A percentile compares a stretch with the other conserved stretches of the same genome.
Conservation (phyloP, 2,888 invertebrate genomes). For the Crepidodera aurea region DNA sequence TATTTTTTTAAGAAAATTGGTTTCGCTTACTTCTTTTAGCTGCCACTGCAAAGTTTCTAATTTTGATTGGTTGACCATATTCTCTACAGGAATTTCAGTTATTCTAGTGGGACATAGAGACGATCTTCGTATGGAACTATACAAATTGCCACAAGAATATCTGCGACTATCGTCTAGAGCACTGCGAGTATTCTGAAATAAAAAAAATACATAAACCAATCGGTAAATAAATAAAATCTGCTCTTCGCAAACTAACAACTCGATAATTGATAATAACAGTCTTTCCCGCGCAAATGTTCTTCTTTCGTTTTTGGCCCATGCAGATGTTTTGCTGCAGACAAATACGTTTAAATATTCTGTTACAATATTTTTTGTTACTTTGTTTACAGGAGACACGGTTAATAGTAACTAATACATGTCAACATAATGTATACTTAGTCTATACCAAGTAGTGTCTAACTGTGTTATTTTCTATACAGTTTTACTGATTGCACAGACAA, state of each 20-base stretch:
- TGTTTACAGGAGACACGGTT: conserved; percentile 16
- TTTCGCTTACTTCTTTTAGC: conserved; percentile 73
- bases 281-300: too few relatives aligned
- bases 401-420: conserved; percentile 14
- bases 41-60: conserved; percentile 78
- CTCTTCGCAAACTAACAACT: background rate
- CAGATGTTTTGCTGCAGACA: too few relatives aligned
- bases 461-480: conserved; percentile 17
- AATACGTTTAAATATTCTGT: too few relatives aligned
- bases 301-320: too few relatives aligned
- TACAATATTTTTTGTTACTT: too few relatives aligned
- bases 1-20: too few relatives aligned
- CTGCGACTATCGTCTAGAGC: conserved; percentile 38
- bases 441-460: conserved; percentile 8
- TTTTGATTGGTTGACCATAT: conserved; percentile 70
- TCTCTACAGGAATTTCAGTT: conserved; percentile 65
- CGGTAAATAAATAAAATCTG: background rate
- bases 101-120: conserved; percentile 50
- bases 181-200: conserved; percentile 42
- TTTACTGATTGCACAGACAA: conserved; percentile 8
- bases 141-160: conserved; percentile 41
- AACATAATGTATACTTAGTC: conserved; percentile 8
- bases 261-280: too few relatives aligned
- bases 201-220: too few relatives aligned
- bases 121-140: conserved; percentile 42